Percentiles rank a stretch among this genome's conserved stretches.
Evolutionary conservation across 1,140 invertebrate genomes (phyloP).

Genomic region (Drosophila busckii): DNA sequence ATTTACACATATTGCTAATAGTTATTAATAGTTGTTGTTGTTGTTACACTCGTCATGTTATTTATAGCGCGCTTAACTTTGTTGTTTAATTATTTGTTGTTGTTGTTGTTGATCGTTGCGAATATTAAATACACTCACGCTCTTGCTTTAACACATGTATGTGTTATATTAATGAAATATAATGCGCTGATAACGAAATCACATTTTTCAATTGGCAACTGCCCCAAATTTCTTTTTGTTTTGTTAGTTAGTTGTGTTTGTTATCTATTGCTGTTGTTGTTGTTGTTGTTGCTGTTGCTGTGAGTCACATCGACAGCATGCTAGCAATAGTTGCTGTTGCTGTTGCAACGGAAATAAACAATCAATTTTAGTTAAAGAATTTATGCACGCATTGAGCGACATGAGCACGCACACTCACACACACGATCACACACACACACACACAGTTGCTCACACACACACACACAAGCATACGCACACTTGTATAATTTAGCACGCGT

Average conservation of each 20-base stretch:
- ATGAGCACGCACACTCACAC: slow-evolving; percentile 27
- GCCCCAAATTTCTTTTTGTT: slow-evolving; percentile 63
- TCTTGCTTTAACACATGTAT: neutral
- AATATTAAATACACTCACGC: slow-evolving; percentile 12
- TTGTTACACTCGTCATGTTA: slow-evolving; percentile 29
- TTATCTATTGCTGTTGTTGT: slow-evolving; percentile 31
- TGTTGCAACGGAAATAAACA: slow-evolving; percentile 69
- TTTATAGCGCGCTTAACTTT: too few species aligned
- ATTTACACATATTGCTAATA: slow-evolving; percentile 47
- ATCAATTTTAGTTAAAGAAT: slow-evolving; percentile 78
- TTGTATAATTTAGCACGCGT: slow-evolving; percentile 31
- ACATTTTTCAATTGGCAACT: slow-evolving; percentile 77
- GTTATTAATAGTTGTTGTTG: slow-evolving; percentile 20
- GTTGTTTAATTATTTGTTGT: slow-evolving; percentile 3
- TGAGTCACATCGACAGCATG: slow-evolving; percentile 35
- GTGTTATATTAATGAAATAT: slow-evolving; percentile 28
- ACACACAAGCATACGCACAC: slow-evolving; percentile 22
- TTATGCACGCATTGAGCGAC: slow-evolving; percentile 59
- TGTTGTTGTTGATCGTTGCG: slow-evolving; percentile 6
- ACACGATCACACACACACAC: slow-evolving; percentile 1
- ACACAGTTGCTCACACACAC: neutral
- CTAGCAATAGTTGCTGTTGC: slow-evolving; percentile 3
- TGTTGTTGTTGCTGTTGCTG: slow-evolving; percentile 27
- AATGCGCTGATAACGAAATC: slow-evolving; percentile 63
- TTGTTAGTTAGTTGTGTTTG: slow-evolving; percentile 54